Percentiles rank a stretch among this genome's conserved stretches.
These are phyloP conservation scores for Oscheius myriophilus DNA, from an alignment of 2,888 invertebrate species.

Conservation along the genomic window DNA sequence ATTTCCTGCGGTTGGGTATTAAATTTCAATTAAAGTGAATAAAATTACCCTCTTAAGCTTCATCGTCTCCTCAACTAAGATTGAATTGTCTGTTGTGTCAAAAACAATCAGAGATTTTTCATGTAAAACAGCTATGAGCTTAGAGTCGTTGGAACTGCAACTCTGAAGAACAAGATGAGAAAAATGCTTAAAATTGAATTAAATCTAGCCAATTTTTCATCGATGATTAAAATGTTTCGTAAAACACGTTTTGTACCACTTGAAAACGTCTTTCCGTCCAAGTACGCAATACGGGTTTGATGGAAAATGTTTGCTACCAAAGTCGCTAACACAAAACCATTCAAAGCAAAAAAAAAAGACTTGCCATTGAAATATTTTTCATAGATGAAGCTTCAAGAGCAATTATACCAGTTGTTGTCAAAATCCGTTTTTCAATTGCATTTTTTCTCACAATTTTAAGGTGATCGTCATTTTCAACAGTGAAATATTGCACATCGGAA, in stretches of 20 bases:
- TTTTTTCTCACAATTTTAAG: slow-evolving; percentile 29
- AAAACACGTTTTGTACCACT: too few relatives aligned
- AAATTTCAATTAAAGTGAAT: neutral
- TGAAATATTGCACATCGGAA: neutral
- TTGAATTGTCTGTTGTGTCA: slow-evolving; percentile 33
- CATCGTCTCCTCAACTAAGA: slow-evolving; percentile 38
- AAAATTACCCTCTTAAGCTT: slow-evolving; percentile 28
- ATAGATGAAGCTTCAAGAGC: slow-evolving; percentile 31
- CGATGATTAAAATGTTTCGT: too few relatives aligned
- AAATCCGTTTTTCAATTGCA: slow-evolving; percentile 30
- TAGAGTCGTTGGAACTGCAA: slow-evolving; percentile 38
- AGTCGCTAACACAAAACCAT: too few relatives aligned
- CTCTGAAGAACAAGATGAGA: slow-evolving; percentile 1
- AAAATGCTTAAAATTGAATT: too few relatives aligned
- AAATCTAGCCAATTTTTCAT: too few relatives aligned
- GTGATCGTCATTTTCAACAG: neutral
- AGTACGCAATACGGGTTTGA: too few relatives aligned
- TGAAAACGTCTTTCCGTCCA: too few relatives aligned
- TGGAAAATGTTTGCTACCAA: too few relatives aligned
- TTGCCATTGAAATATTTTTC: slow-evolving; percentile 33
- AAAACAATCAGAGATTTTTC: slow-evolving; percentile 41
- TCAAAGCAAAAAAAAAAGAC: too few relatives aligned
- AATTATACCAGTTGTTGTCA: slow-evolving; percentile 41
- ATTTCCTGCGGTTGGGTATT: slow-evolving; percentile 37
- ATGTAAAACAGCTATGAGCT: slow-evolving; percentile 39